Base-by-base conservation (phyloP, 92 coral and sea anemone species). In the Anthopleura xanthogrammica region DNA sequence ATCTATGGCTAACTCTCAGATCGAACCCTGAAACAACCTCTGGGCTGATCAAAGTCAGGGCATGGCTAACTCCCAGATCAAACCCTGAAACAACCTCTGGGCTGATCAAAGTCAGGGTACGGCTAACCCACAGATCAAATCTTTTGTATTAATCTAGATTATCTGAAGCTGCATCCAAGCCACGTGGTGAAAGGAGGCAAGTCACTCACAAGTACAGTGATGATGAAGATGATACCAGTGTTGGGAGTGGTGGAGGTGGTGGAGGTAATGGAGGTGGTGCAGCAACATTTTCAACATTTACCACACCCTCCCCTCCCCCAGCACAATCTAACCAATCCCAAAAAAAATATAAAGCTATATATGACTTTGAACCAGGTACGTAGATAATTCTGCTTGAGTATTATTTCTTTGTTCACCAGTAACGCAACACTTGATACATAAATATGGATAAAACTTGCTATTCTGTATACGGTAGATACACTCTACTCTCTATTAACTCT, bases 341-440 rank as follows among this genome's bases (percentile, higher is more conserved):
- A 83, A 90, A 88, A 57, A 56, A 65, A 60, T 91, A 86, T 78
- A 96, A 89, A 72, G 99, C 99, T 71, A 52, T 94, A 86, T 96
- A 94, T 82, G 99, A 96, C 80, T 96, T 96, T 94, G 99, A 96
- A 83, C 94, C 98, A 79, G 99, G 99, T 94, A 77, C 79, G 79
- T 29, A 29, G 36, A 29, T 29, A 29, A 29, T 29, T 29, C 36
- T 29, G 36, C 50, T 46, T 46, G 50, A 46, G 50, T 46, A 46
- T 46, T 46, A 46, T 46, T 46, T 46, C 36, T 46, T 46, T 46
- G 50, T 46, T 46, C 50, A 46, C 50, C 7, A 46, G 50, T 46
- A 46, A 46, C 3, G 50, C 5, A 46, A 46, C 9, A 46, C 50
- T 46, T 29, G 0, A 29, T 29, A 29, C 36, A 29, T 29, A 46